Percentiles rank a stretch among this genome's conserved stretches.
phyloP scores from a whole-genome alignment of 2,113 vertebrate species.

The Maccullochella peelii region DNA sequence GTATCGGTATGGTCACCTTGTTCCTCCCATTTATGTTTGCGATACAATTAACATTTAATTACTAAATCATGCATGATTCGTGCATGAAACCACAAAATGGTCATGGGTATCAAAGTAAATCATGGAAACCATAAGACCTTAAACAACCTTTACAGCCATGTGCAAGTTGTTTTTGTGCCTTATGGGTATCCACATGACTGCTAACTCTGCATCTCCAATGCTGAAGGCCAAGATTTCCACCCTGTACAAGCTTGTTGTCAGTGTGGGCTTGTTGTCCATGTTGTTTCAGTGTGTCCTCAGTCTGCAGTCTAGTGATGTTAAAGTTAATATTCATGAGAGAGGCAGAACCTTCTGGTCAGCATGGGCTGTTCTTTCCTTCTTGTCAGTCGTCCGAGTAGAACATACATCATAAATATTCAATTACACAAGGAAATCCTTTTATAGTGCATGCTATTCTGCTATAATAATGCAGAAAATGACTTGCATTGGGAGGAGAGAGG shows the following conservation, averaged over 20 bases:
- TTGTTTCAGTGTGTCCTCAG: neutral
- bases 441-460: neutral
- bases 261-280: neutral
- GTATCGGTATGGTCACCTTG: neutral
- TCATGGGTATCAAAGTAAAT: neutral
- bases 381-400: neutral
- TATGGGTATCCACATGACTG: neutral
- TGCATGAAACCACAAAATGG: neutral
- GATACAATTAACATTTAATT: neutral
- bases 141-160: neutral
- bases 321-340: slow-evolving; percentile 26
- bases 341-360: neutral
- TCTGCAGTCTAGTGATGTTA: neutral
- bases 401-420: slow-evolving; percentile 7
- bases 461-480: neutral
- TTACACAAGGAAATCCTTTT: neutral
- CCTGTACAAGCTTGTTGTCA: neutral
- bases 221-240: neutral
- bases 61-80: neutral
- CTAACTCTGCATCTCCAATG: neutral
- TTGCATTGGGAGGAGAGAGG: neutral
- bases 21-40: neutral
- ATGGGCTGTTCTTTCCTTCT: neutral
- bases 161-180: neutral
- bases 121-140: neutral